Conservation (phyloP, 2,888 invertebrate genomes). For the Augochlorella aurata region DNA sequence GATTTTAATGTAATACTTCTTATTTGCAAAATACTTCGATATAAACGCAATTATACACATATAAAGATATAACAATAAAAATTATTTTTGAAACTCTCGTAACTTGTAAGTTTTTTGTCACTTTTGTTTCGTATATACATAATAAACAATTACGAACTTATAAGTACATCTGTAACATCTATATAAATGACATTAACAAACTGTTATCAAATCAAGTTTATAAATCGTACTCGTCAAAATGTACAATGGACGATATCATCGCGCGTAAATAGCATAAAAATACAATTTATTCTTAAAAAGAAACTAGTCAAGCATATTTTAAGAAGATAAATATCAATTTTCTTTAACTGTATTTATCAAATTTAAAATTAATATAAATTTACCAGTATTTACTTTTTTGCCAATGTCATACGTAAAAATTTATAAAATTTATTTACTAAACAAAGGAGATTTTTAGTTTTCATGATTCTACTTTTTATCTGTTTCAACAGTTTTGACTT, state of each 20-base stretch:
- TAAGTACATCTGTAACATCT: conserved; percentile 32
- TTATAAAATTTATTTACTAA: conserved; percentile 43
- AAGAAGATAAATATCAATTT: conserved; percentile 27
- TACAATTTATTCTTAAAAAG: conserved; percentile 33
- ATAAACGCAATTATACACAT: conserved; percentile 36
- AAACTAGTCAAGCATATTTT: conserved; percentile 20
- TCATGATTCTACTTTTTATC: conserved; percentile 29
- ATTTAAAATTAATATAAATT: conserved; percentile 26
- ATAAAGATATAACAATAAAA: conserved; percentile 27
- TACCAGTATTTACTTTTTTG: not conserved
- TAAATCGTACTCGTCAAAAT: conserved; percentile 27
- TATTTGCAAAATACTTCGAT: conserved; percentile 30
- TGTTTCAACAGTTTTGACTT: conserved; percentile 44
- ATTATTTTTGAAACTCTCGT: conserved; percentile 17
- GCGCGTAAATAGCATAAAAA: conserved; percentile 53
- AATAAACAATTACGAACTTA: conserved; percentile 24
- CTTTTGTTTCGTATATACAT: conserved; percentile 25
- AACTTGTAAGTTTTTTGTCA: conserved; percentile 32
- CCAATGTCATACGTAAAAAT: conserved; percentile 33
- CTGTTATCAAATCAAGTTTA: conserved; percentile 1
- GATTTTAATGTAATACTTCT: conserved; percentile 35
- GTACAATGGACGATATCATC: conserved; percentile 57
- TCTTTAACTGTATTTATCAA: conserved; percentile 20
- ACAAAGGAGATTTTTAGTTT: conserved; percentile 33
- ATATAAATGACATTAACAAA: conserved; percentile 19